phyloP scores from a whole-genome alignment of 2,113 vertebrate genomes.

The Myrmecophaga tridactyla region DNA sequence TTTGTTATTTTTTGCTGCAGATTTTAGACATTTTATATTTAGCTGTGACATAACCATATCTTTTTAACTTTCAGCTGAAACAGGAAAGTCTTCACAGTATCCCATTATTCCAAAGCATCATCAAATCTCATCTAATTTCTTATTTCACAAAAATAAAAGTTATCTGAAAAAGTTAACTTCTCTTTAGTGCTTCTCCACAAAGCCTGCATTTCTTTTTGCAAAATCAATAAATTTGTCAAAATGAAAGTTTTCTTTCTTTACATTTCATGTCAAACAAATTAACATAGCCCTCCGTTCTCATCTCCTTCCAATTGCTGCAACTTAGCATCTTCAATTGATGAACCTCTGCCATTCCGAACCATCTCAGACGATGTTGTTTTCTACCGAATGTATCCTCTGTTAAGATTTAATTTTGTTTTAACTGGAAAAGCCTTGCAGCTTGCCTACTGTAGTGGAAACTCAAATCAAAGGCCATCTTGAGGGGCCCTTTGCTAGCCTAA shows the following conservation, averaged over 20 bases:
- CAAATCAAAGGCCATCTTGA: background rate
- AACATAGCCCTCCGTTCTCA: background rate
- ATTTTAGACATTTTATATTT: conserved; percentile 5
- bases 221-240: background rate
- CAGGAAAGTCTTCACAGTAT: background rate
- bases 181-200: background rate
- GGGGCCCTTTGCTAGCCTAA: background rate
- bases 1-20: background rate
- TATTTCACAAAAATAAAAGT: conserved; percentile 38
- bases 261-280: background rate
- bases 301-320: background rate
- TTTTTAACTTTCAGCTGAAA: background rate
- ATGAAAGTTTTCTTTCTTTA: background rate
- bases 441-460: background rate
- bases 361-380: background rate
- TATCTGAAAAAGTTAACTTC: background rate
- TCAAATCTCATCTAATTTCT: background rate
- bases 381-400: background rate
- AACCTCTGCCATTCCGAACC: background rate
- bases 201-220: background rate
- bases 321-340: background rate
- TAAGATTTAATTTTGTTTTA: background rate
- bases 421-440: background rate
- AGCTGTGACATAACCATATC: background rate
- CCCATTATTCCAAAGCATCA: background rate